Conservation (phyloP, 2,797 vertebrate genomes). For the Momotus momota region DNA sequence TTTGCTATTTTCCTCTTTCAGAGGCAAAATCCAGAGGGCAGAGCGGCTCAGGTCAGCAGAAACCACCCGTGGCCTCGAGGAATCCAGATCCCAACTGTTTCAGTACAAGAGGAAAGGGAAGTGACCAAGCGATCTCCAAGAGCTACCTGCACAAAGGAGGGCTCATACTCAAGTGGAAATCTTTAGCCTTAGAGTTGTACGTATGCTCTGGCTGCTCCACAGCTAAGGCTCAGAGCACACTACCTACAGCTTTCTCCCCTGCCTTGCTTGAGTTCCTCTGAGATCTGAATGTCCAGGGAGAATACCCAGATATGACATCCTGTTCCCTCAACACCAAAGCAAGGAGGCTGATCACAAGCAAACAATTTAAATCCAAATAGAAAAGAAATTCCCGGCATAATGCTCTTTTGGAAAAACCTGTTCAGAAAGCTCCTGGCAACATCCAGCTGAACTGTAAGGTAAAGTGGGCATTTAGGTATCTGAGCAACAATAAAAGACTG, state of each 20-base stretch:
- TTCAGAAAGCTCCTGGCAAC: constrained; percentile 21
- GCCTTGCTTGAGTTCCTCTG: background rate
- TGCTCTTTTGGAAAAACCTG: background rate
- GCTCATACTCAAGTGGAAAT: background rate
- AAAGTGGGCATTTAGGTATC: background rate
- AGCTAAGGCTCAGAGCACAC: background rate
- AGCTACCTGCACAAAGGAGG: background rate
- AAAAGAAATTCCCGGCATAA: background rate
- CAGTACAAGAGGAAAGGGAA: background rate
- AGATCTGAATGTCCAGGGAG: background rate
- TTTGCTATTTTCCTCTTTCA: background rate
- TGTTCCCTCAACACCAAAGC: background rate
- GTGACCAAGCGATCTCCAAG: rapidly evolving
- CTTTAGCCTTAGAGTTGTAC: background rate
- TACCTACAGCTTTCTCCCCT: background rate
- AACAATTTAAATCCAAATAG: background rate
- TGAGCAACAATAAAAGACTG: background rate
- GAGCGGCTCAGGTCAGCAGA: background rate
- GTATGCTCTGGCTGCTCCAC: background rate
- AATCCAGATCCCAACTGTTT: background rate
- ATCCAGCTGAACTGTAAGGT: background rate
- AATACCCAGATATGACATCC: background rate
- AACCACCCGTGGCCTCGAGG: background rate
- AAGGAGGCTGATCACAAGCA: background rate
- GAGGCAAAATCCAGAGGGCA: background rate